Conservation (phyloP, 2,888 invertebrate species). For the Asteroscopus sphinx region DNA sequence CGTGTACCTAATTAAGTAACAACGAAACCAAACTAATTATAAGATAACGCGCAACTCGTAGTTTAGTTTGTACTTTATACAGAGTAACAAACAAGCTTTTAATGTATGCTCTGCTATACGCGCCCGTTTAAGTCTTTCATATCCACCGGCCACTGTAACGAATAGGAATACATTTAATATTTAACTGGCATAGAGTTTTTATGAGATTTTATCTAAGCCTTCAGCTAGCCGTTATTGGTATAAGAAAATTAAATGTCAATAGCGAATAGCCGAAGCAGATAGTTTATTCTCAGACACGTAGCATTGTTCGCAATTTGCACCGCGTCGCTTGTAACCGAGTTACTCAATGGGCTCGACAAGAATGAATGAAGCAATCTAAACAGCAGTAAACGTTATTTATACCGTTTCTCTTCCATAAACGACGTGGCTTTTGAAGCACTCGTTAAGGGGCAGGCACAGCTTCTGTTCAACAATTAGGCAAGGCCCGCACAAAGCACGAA, state of each 20-base stretch:
- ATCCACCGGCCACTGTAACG: constrained; percentile 54
- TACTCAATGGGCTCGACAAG: constrained; percentile 80
- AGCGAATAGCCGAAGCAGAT: constrained; percentile 65
- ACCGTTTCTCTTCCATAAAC: constrained; percentile 83
- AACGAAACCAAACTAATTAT: constrained; percentile 57
- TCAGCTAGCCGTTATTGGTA: constrained; percentile 60
- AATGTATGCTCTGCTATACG: constrained; percentile 51
- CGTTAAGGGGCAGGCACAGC: constrained; percentile 78
- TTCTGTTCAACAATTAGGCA: constrained; percentile 87
- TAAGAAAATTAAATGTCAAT: constrained; percentile 76
- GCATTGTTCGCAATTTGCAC: constrained; percentile 78
- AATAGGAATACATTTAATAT: constrained; percentile 47
- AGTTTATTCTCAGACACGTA: constrained; percentile 74
- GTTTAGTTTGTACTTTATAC: constrained; percentile 46
- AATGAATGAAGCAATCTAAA: constrained; percentile 87
- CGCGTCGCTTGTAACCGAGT: constrained; percentile 68
- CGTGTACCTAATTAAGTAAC: constrained; percentile 60
- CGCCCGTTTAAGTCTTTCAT: constrained; percentile 70
- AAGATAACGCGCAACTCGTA: constrained; percentile 49
- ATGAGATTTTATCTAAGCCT: constrained; percentile 51
- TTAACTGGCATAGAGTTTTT: constrained; percentile 50
- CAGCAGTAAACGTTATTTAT: constrained; percentile 82
- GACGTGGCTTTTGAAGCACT: constrained; percentile 71
- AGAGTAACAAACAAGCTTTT: constrained; percentile 54
- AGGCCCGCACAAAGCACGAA: constrained; percentile 67